Evolutionary conservation across 1,140 invertebrate genomes (phyloP).

Genomic region (Drosophila tani): DNA sequence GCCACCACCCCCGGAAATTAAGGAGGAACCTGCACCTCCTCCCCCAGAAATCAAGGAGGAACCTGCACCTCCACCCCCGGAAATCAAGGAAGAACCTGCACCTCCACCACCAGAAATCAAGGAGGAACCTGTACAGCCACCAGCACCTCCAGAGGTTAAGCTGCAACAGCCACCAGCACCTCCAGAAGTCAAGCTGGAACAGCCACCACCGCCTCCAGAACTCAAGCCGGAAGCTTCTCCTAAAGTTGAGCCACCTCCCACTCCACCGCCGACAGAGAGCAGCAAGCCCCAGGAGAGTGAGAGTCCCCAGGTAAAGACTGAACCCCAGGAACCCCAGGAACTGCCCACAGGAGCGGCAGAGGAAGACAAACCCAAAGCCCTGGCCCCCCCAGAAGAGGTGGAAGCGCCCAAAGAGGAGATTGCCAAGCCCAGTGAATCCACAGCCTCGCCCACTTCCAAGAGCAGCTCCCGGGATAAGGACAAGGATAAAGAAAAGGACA

Average conservation of each 20-base stretch:
- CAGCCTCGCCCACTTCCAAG: slow-evolving; percentile 56
- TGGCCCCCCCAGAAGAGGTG: background rate
- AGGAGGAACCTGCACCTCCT: slow-evolving; percentile 5
- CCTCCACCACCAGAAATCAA: background rate
- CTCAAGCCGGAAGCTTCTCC: background rate
- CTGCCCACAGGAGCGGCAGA: background rate
- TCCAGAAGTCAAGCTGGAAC: background rate
- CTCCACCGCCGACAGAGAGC: background rate
- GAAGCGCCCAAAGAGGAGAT: slow-evolving; percentile 25
- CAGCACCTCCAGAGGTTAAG: slow-evolving; percentile 25
- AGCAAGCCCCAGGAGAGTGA: background rate
- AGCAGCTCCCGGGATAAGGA: slow-evolving; percentile 57
- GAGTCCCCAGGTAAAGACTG: background rate
- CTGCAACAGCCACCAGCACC: background rate
- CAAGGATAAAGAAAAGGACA: slow-evolving; percentile 44
- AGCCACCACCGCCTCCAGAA: slow-evolving; percentile 13
- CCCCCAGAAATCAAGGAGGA: slow-evolving; percentile 2
- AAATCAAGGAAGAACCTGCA: slow-evolving; percentile 1
- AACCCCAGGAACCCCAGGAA: background rate
- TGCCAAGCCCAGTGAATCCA: slow-evolving; percentile 30
- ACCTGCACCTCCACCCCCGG: slow-evolving; percentile 16
- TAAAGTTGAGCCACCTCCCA: background rate
- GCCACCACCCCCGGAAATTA: background rate
- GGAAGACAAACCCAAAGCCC: background rate
- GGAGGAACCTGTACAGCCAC: slow-evolving; percentile 17